Evolutionary conservation across 2,797 vertebrate species (phyloP).

Genomic region (Pteropus rufus): DNA sequence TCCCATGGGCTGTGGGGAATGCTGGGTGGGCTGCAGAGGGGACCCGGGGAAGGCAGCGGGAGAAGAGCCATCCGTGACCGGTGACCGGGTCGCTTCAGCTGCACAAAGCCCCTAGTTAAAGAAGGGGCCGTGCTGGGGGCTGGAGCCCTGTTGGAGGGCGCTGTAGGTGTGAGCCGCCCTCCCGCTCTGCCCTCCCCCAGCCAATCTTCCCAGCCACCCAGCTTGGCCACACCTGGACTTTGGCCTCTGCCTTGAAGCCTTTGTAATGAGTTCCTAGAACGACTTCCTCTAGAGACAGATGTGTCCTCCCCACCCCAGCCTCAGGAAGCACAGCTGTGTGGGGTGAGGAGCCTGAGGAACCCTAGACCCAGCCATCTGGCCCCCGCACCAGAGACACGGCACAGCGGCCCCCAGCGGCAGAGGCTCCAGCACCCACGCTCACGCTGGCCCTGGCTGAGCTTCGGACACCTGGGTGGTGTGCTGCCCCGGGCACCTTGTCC

Average conservation of each 20-base stretch:
- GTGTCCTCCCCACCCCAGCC: fast-evolving
- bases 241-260: not conserved
- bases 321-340: no score
- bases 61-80: not conserved
- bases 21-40: not conserved
- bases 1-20: not conserved
- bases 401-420: fast-evolving
- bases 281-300: not conserved
- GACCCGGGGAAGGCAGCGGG: fast-evolving
- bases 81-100: not conserved
- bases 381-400: fast-evolving
- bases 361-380: not conserved
- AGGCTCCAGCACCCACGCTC: not conserved
- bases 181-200: not conserved
- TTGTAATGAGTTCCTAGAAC: not conserved
- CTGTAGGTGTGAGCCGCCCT: not conserved
- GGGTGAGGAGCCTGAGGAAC: not conserved
- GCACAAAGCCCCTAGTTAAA: not conserved
- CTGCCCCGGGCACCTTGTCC: not conserved
- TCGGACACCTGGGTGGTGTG: fast-evolving
- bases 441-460: not conserved
- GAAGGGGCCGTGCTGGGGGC: not conserved
- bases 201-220: not conserved
- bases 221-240: not conserved
- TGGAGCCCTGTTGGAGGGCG: not conserved